Evolutionary conservation across 1,140 invertebrate genomes (phyloP).

Genomic region (Venturia canescens): DNA sequence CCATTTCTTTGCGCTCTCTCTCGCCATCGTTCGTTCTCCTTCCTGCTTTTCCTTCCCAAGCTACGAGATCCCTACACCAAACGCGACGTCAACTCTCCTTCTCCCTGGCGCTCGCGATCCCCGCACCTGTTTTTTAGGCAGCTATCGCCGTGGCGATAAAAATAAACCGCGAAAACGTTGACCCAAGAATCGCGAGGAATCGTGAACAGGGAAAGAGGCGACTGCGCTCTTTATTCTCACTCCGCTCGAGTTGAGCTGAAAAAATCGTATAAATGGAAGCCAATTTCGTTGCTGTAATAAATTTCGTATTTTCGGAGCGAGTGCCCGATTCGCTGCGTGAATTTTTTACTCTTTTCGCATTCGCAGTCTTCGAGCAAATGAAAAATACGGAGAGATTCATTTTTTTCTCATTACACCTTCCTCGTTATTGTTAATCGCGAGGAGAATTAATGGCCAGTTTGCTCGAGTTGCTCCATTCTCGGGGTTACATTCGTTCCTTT

Average conservation of each 20-base stretch:
- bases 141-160: slow-evolving; percentile 16
- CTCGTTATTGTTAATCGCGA: neutral
- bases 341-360: too few species aligned
- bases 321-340: too few species aligned
- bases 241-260: too few species aligned
- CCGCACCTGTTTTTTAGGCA: slow-evolving; percentile 17
- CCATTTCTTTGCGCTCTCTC: slow-evolving; percentile 12
- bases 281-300: too few species aligned
- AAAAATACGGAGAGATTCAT: neutral
- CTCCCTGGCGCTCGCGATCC: neutral
- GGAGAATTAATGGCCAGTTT: neutral
- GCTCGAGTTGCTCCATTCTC: slow-evolving; percentile 1
- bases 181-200: slow-evolving; percentile 3
- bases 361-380: neutral
- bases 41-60: slow-evolving; percentile 17
- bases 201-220: neutral
- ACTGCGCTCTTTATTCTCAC: too few species aligned
- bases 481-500: neutral
- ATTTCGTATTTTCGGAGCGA: too few species aligned
- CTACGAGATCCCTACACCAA: neutral
- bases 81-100: slow-evolving; percentile 24
- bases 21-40: neutral
- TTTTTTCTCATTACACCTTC: slow-evolving; percentile 7
- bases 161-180: slow-evolving; percentile 33
- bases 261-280: too few species aligned